phyloP scores from a whole-genome alignment of 2,797 vertebrate genomes.

The Acanthurus tractus region DNA sequence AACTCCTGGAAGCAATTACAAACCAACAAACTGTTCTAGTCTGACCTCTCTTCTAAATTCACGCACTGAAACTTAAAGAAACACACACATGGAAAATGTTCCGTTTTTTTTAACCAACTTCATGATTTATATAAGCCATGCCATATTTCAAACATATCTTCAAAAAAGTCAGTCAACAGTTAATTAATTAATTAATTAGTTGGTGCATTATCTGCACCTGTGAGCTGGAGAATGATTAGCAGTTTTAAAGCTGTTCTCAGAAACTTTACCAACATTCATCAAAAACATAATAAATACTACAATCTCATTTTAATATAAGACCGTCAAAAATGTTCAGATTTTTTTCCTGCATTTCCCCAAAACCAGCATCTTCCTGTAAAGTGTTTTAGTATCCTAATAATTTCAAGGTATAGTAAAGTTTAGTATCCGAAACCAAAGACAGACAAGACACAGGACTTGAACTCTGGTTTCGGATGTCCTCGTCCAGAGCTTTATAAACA shows the following conservation, averaged over 20 bases:
- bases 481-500: too few species aligned
- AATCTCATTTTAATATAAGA: background rate
- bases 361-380: too few species aligned
- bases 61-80: background rate
- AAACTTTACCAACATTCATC: background rate
- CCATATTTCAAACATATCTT: background rate
- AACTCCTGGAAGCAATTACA: conserved; percentile 45
- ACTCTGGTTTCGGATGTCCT: too few species aligned
- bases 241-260: too few species aligned
- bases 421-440: too few species aligned
- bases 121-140: background rate
- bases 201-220: background rate
- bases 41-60: background rate
- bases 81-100: background rate
- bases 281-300: background rate
- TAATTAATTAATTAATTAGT: too few species aligned
- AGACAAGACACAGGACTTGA: too few species aligned
- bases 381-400: too few species aligned
- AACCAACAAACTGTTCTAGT: conserved; percentile 13
- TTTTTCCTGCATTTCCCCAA: too few species aligned
- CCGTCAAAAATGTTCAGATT: background rate
- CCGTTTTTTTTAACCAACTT: background rate
- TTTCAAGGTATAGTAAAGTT: too few species aligned
- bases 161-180: background rate
- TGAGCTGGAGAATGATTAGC: background rate